Evolutionary conservation across 1,140 invertebrate genomes (phyloP), one percentile per base, ranked within the genome.

Genomic region (Drosophila sucinea): DNA sequence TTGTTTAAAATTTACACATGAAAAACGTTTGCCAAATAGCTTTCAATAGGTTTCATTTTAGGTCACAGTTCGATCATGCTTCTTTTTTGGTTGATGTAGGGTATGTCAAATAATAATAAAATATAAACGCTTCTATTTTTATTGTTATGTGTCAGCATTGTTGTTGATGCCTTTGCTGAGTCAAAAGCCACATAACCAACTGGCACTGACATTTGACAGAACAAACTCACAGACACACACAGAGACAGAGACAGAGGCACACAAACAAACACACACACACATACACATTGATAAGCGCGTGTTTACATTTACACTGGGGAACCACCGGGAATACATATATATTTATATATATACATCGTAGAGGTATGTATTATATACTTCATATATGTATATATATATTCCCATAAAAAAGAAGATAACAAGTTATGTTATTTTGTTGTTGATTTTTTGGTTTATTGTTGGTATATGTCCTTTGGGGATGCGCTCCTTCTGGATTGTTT

Each of bases 161-260:
- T 70, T 79, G 70, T 81, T 77, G 56, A 57, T 87, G 77, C 60
- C 56, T 63, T 64, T 44, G 65, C 79, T 82, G 83, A 89, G 67
- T 74, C 70, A 73, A 79, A 79, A 86, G 83, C 79, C 79, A 79
- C 79, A 86, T 73, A 83, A 83, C 79, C 83, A 73, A 86, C 83
- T 86, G 83, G 69, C 83, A 86, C 73, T 86, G 83, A 83, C 83
- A 86, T 79, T 86, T 87, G 83, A 86, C 83, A 86, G 76, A 35
- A 32, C 35, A 25, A 61, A 60, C 47, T 63, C 35, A 56, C 63
- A 70, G 35, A 65, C 61, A 35, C 61, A 55, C 23, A 41, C 29
- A 57, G 54, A 32, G 38, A 38, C 57, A 67, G 44, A 35, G 38
- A 64, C 60, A 65, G 30, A 17, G 25, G 30, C 40, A 61, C 60